A percentile compares a stretch with the other conserved stretches of the same genome.
phyloP scores from a whole-genome alignment of 92 coral and sea anemone genomes.

The Blastomussa wellsi region DNA sequence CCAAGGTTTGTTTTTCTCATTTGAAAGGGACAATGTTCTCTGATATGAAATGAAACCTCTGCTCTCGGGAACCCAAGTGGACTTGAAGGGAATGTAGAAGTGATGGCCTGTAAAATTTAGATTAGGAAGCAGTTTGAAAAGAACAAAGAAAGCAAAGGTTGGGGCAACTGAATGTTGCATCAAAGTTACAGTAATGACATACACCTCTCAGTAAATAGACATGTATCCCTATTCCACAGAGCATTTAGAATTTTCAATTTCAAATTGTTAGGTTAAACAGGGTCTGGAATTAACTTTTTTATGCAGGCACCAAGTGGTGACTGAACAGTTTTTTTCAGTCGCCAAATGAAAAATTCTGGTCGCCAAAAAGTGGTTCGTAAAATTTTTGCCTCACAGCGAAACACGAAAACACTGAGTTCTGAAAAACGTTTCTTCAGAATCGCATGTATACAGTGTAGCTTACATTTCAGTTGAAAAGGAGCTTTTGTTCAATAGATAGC shows the following conservation, averaged over 20 bases:
- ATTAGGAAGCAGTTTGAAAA: background rate
- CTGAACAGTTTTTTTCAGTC: too few relatives aligned
- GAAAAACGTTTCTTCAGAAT: too few relatives aligned
- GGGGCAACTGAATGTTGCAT: background rate
- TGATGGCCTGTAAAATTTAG: background rate
- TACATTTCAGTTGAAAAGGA: too few relatives aligned
- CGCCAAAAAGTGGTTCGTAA: too few relatives aligned
- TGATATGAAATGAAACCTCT: constrained; percentile 44
- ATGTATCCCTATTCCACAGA: background rate
- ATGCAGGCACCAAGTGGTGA: too few relatives aligned
- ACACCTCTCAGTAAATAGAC: background rate
- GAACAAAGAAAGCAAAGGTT: background rate
- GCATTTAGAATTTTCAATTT: background rate
- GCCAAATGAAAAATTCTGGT: too few relatives aligned
- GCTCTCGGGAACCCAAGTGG: constrained; percentile 3
- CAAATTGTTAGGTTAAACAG: background rate
- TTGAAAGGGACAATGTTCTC: constrained; percentile 15
- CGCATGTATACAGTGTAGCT: too few relatives aligned
- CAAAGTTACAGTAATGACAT: background rate
- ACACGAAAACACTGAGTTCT: too few relatives aligned
- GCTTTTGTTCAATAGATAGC: too few relatives aligned
- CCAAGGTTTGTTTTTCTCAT: constrained; percentile 39
- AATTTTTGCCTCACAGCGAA: too few relatives aligned
- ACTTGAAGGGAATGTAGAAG: background rate
- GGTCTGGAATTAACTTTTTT: too few relatives aligned